Evolutionary conservation across 1,140 invertebrate species (phyloP).

Genomic region (Drosophila kanapiae): DNA sequence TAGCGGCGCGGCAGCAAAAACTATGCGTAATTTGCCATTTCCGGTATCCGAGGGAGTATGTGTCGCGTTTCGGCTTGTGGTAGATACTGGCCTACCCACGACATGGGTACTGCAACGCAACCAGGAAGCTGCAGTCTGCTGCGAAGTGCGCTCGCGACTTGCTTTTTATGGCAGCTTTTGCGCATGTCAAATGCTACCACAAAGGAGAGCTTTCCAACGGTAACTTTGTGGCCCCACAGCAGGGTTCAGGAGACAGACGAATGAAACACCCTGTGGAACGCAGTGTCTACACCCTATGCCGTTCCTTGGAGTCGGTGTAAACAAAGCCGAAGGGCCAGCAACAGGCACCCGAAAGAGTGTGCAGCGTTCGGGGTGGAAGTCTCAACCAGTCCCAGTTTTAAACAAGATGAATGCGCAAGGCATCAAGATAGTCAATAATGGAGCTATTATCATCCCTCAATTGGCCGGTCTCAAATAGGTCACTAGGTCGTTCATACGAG

Average conservation of each 20-base stretch:
- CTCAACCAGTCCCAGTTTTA: neutral
- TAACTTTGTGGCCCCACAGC: neutral
- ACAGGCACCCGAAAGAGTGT: conserved; percentile 8
- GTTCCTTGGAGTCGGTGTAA: neutral
- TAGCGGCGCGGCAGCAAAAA: conserved; percentile 24
- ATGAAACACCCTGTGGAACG: neutral
- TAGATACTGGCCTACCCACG: conserved; percentile 60
- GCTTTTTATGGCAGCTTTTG: conserved; percentile 58
- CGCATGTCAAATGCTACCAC: conserved; percentile 44
- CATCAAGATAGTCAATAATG: neutral
- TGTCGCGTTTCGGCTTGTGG: conserved; percentile 60
- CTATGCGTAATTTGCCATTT: conserved; percentile 60
- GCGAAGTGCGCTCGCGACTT: conserved; percentile 13
- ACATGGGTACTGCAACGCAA: conserved; percentile 10
- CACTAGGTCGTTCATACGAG: neutral
- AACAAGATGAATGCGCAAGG: neutral
- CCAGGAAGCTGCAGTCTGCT: conserved; percentile 25
- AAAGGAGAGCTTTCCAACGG: neutral
- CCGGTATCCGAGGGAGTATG: conserved; percentile 55
- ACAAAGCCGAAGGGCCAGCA: conserved; percentile 1
- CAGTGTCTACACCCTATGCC: neutral
- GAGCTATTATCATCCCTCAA: too few species aligned
- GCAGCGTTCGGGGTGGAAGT: neutral
- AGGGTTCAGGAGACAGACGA: neutral
- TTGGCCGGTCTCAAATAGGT: neutral